These are phyloP conservation scores for Cololabis saira DNA, from an alignment of 2,113 vertebrate genomes.

Conservation along the genomic window DNA sequence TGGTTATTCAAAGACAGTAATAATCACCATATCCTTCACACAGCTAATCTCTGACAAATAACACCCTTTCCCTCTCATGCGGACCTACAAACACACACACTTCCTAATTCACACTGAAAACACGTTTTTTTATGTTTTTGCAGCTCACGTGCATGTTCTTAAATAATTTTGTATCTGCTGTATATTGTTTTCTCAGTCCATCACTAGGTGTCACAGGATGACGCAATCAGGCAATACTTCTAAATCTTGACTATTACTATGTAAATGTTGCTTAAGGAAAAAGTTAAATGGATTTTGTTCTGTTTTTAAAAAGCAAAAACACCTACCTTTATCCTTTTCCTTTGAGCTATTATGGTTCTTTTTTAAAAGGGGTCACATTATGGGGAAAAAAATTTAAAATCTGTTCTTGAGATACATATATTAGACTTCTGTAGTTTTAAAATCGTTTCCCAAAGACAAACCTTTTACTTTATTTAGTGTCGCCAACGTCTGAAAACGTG, in stretches of 20 bases:
- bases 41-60: slow-evolving; percentile 52
- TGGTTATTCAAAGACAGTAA: slow-evolving; percentile 64
- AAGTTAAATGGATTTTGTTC: not conserved
- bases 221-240: slow-evolving; percentile 47
- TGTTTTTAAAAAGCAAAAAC: not conserved
- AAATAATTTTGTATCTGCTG: slow-evolving; percentile 7
- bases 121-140: no score
- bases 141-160: not conserved
- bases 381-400: no score
- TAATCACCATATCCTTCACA: slow-evolving; percentile 58
- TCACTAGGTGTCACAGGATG: slow-evolving; percentile 72
- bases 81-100: slow-evolving; percentile 6
- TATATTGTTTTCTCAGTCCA: slow-evolving; percentile 24
- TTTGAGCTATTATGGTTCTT: slow-evolving; percentile 8
- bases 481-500: no score
- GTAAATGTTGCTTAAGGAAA: slow-evolving; percentile 58
- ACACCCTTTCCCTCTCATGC: not conserved
- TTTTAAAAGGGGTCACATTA: slow-evolving; percentile 15
- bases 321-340: slow-evolving; percentile 17
- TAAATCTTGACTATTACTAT: slow-evolving; percentile 56
- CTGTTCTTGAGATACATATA: no score
- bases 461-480: no score
- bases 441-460: no score
- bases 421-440: no score
- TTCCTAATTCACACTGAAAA: not conserved